Percentiles rank a stretch among this genome's conserved stretches.
Conservation (phyloP, 2,888 invertebrate species). For the Xestoiulus laeticollis region DNA sequence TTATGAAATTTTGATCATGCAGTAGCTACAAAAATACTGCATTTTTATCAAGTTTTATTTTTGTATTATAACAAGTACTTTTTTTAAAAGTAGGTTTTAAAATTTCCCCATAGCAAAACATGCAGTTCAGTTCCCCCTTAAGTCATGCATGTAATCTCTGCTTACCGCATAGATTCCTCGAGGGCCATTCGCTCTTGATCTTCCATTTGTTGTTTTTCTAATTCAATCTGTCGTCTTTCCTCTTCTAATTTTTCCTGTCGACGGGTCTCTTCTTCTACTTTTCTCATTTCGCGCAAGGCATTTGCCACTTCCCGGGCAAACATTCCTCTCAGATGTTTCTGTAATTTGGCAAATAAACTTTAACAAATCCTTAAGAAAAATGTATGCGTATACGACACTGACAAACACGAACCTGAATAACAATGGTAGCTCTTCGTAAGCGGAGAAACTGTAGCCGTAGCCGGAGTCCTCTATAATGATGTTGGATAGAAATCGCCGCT, state of each 20-base stretch:
- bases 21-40: too few relatives aligned
- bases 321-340: constrained; percentile 79
- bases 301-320: constrained; percentile 88
- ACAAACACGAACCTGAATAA: constrained; percentile 72
- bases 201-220: constrained; percentile 58
- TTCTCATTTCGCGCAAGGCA: constrained; percentile 80
- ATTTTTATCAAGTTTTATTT: too few relatives aligned
- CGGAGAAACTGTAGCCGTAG: constrained; percentile 81
- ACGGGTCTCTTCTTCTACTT: constrained; percentile 62
- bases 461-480: constrained; percentile 86
- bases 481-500: constrained; percentile 80
- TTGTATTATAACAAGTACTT: too few relatives aligned
- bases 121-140: too few relatives aligned
- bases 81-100: too few relatives aligned
- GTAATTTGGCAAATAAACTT: neutral
- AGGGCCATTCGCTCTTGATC: constrained; percentile 68
- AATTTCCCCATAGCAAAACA: too few relatives aligned
- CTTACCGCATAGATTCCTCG: constrained; percentile 73
- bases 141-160: constrained; percentile 48
- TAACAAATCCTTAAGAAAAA: neutral
- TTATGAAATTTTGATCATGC: too few relatives aligned
- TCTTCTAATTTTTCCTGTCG: constrained; percentile 59
- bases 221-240: constrained; percentile 58
- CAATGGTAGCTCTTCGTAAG: constrained; percentile 82
- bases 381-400: neutral